Conservation (phyloP, 2,797 vertebrate genomes). For the Kryptolebias ocellatus region DNA sequence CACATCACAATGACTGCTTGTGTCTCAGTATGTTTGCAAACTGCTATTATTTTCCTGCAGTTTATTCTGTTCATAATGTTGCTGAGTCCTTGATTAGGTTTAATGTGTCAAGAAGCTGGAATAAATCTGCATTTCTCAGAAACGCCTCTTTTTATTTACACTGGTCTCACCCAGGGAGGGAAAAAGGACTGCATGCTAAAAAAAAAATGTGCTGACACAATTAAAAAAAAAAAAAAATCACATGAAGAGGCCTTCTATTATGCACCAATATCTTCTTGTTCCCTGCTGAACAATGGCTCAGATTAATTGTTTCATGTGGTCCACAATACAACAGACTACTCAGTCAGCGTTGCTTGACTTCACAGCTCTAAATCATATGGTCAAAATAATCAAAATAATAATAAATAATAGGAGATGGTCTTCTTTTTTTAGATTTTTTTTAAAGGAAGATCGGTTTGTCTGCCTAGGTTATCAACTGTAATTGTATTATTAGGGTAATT, state of each 20-base stretch:
- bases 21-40: background rate
- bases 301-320: conserved; percentile 25
- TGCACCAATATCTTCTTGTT: conserved; percentile 31
- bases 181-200: conserved; percentile 22
- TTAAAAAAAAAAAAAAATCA: conserved; percentile 11
- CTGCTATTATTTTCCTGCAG: conserved; percentile 15
- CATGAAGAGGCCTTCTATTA: conserved; percentile 33
- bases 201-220: too few species aligned
- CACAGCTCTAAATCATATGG: conserved; percentile 18
- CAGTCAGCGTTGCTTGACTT: conserved; percentile 17
- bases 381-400: conserved; percentile 23
- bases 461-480: background rate
- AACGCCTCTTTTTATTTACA: conserved; percentile 8
- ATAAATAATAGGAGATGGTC: too few species aligned
- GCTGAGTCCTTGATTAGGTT: conserved; percentile 14
- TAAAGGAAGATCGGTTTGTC: conserved; percentile 15
- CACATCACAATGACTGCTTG: conserved; percentile 25
- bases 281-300: conserved; percentile 7
- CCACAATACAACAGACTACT: conserved; percentile 4
- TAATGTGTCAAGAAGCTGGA: conserved; percentile 1
- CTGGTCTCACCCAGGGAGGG: conserved; percentile 20
- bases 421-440: conserved; percentile 14
- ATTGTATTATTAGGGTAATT: background rate
- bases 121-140: conserved; percentile 5
- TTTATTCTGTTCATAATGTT: conserved; percentile 34